phyloP scores from a whole-genome alignment of 2,888 invertebrate species.

The Prenolepis imparis region DNA sequence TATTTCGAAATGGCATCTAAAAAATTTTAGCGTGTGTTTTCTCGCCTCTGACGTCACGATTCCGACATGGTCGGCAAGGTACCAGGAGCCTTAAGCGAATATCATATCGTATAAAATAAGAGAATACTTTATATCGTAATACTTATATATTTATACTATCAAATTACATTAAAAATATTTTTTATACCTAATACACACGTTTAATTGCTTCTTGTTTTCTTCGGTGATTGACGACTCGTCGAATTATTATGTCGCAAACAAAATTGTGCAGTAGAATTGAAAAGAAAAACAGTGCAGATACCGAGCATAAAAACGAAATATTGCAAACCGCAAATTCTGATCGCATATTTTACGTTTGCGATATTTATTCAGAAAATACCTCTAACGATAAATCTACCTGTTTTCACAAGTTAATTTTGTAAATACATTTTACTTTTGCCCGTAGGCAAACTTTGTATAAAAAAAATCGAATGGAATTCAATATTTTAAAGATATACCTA shows the following conservation, averaged over 20 bases:
- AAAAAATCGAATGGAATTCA: background rate
- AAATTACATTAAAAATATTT: background rate
- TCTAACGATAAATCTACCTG: slow-evolving; percentile 33
- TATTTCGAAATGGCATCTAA: no score
- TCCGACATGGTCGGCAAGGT: no score
- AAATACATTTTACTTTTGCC: background rate
- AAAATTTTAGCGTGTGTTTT: no score
- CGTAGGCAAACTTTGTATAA: background rate
- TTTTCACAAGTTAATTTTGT: slow-evolving; percentile 27
- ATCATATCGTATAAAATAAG: background rate
- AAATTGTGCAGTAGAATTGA: background rate
- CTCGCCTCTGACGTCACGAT: no score
- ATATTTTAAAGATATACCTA: background rate
- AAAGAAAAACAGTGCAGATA: background rate
- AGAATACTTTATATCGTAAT: background rate
- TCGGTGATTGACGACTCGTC: background rate
- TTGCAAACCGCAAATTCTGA: background rate
- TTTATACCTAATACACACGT: background rate
- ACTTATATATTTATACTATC: background rate
- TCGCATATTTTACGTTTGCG: slow-evolving; percentile 27
- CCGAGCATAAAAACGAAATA: background rate
- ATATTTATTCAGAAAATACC: slow-evolving; percentile 34
- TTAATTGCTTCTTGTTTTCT: background rate
- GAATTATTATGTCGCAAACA: slow-evolving; percentile 6
- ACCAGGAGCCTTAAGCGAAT: no score